Base-by-base conservation (phyloP, 1,140 invertebrate species). In the Temnothorax curvispinosus region DNA sequence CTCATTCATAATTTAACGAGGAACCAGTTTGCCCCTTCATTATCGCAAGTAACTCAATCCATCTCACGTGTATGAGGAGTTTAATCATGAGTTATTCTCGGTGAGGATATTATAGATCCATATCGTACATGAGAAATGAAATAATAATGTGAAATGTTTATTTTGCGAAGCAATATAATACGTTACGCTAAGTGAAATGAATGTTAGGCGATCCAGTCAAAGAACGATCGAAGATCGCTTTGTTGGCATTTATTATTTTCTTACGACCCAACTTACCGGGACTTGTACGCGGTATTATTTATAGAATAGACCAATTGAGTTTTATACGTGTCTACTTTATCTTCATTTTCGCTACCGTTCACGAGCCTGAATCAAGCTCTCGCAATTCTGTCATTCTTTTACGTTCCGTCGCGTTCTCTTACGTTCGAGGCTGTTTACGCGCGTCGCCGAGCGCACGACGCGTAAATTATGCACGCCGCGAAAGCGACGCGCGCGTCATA, bases 381-480 rank as follows among this genome's bases (percentile, higher is more conserved):
- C 74, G 38, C 15, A 32, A 44, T 62, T 62, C 56, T 15, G n/a
- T 60, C 41, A 60, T 60, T 60, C 54, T 50, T 50, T 69, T 69
- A 50, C 13, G 64, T 44, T 41, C n/a, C n/a, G 21, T 18, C 74
- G 21, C 15, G 56, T 62, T 18, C 56, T 47, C 62, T 62, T 77
- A 77, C 54, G 27, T 77, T 44, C 74, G 56, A 62, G 74, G 3
- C 38, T 41, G 56, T 77, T 76, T 76, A 76, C 41, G 56, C 56
- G 41, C 41, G n/a, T 50, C 13, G 65, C 41, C 41, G 41, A 47
- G 65, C 11, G 21, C 18, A 15, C 21, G 2, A 50, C n/a, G 41
- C 56, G 41, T 78, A 77, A 77, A 77, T 78, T 65, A 78, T 78
- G 58, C 76, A 35, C 50, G 50, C 50, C 27, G 75, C 27, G 54